Percentiles rank a stretch among this genome's conserved stretches.
phyloP scores from a whole-genome alignment of 2,888 invertebrate species.

The Cantharis lateralis region DNA sequence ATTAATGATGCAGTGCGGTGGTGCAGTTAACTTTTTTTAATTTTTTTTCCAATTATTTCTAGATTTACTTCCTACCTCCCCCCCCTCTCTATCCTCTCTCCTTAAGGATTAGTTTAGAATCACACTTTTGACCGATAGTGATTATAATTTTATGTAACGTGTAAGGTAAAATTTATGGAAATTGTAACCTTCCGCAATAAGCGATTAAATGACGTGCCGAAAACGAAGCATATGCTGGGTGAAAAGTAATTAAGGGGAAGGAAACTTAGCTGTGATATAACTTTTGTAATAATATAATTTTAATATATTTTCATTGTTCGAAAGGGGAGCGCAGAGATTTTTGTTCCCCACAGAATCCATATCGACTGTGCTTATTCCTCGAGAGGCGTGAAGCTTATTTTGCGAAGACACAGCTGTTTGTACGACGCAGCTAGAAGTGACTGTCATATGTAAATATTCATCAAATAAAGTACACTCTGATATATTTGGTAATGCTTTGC shows the following conservation, averaged over 20 bases:
- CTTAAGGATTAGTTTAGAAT: background rate
- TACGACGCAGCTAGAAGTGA: background rate
- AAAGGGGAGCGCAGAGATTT: background rate
- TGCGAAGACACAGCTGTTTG: background rate
- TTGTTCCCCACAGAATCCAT: background rate
- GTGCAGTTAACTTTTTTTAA: background rate
- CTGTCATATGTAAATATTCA: background rate
- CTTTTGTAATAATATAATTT: background rate
- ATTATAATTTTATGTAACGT: background rate
- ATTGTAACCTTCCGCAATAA: background rate
- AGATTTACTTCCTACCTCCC: too few relatives aligned
- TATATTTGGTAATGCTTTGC: background rate
- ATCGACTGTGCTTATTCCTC: background rate
- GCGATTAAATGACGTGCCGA: background rate
- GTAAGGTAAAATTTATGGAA: background rate
- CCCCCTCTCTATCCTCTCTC: too few relatives aligned
- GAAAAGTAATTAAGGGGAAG: background rate
- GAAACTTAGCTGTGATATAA: background rate
- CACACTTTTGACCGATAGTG: background rate
- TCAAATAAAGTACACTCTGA: background rate
- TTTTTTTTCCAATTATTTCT: background rate
- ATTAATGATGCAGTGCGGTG: slow-evolving; percentile 8
- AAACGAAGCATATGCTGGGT: background rate
- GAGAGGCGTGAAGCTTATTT: background rate
- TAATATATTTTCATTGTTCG: background rate